Evolutionary conservation across 2,888 invertebrate genomes (phyloP), one percentile per base, ranked within the genome.

Genomic region (Xanthia togata): DNA sequence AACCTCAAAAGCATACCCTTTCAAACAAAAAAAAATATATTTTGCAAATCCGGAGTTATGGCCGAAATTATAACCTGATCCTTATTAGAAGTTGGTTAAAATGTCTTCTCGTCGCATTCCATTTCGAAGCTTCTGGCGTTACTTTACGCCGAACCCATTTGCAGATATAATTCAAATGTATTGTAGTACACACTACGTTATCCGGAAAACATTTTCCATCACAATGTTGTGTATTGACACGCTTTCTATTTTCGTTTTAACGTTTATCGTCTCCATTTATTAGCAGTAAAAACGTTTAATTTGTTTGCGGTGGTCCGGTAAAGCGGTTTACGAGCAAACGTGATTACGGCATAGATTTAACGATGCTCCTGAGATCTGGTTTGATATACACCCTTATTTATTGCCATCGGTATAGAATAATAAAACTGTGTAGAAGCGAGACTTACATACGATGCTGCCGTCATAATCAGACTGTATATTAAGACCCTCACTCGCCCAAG

Each of bases 291-390:
- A 91, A 83, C 87, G 88, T 91, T 93, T 93, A 93, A 93, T 94
- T 94, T 93, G 93, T 93, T 94, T 93, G 93, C 86, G 93, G 93
- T 91, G 83, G 84, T 62, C 88, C 91, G 86, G 90, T 92, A 93
- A 93, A 93, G 90, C 92, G 91, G 89, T 94, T 93, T 93, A 94
- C 92, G 92, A 92, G 86, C 89, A 84, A 88, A 89, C 91, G 91
- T 92, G 94, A 94, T 94, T 93, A 93, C 92, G 90, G 86, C 87
- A 89, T 84, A 88, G 90, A 90, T 90, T 92, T 92, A 93, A 94
- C 91, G 93, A 90, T 89, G 84, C 93, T 91, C 89, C 78, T 76
- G 94, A 92, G 94, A 93, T 89, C 87, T 88, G 91, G 91, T 92
- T 90, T 90, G 89, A 90, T 91, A 90, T 89, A 88, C 71, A 85